Evolutionary conservation across 2,888 invertebrate genomes (phyloP).

Genomic region (Cheilosia variabilis): DNA sequence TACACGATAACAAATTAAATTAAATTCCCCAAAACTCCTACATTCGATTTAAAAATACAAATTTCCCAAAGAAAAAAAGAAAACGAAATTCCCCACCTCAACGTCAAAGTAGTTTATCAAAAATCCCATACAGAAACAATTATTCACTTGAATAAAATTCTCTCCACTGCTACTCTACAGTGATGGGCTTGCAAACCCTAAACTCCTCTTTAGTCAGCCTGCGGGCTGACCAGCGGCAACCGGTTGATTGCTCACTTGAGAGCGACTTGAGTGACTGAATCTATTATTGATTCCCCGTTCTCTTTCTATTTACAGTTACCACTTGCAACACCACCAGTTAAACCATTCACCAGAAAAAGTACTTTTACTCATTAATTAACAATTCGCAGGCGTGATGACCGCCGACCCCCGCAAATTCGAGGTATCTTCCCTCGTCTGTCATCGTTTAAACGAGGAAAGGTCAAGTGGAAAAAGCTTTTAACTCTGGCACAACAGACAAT

Average conservation of each 20-base stretch:
- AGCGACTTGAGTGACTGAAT: slow-evolving; percentile 19
- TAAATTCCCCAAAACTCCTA: no score
- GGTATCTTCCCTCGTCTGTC: slow-evolving; percentile 12
- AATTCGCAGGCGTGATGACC: slow-evolving; percentile 34
- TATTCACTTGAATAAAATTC: neutral
- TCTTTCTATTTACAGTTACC: slow-evolving; percentile 10
- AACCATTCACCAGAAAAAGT: slow-evolving; percentile 1
- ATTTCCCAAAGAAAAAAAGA: neutral
- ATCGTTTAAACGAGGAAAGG: slow-evolving; percentile 59
- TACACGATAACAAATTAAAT: no score
- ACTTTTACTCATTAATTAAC: slow-evolving; percentile 53
- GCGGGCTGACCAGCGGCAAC: slow-evolving; percentile 23
- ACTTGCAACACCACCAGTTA: slow-evolving; percentile 47
- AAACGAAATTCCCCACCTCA: neutral
- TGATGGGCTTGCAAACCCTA: slow-evolving; percentile 13
- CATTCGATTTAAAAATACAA: neutral
- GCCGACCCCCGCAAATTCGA: slow-evolving; percentile 18
- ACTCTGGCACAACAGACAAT: slow-evolving; percentile 12
- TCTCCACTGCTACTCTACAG: slow-evolving; percentile 10
- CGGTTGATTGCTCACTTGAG: slow-evolving; percentile 22
- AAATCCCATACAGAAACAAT: neutral
- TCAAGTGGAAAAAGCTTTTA: slow-evolving; percentile 71
- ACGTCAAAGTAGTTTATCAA: neutral
- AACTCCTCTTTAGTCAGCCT: neutral
- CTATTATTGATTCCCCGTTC: slow-evolving; percentile 20